phyloP scores from a whole-genome alignment of 2,797 vertebrate species.

The Eremophila alpestris region DNA sequence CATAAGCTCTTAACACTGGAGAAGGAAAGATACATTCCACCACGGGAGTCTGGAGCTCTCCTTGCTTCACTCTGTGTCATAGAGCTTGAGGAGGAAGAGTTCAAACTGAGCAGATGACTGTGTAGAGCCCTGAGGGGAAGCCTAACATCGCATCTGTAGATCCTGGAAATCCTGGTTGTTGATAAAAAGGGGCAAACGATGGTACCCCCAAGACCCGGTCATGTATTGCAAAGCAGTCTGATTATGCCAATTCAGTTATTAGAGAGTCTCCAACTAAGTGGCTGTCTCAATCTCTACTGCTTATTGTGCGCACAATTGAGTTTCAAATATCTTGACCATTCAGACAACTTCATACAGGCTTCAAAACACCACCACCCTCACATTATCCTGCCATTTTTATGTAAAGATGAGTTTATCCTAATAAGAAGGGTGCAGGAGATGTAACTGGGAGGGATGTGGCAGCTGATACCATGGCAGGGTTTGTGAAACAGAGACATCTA shows the following conservation, averaged over 20 bases:
- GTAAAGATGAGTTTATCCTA: neutral
- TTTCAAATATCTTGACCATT: neutral
- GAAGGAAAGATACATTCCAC: neutral
- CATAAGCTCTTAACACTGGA: neutral
- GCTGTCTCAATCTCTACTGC: neutral
- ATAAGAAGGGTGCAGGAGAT: neutral
- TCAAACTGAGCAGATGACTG: neutral
- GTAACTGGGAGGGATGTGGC: neutral
- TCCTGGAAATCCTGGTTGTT: neutral
- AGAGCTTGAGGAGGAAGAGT: neutral
- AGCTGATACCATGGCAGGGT: neutral
- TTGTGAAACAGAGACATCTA: slow-evolving; percentile 73
- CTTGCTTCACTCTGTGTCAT: neutral
- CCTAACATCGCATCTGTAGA: neutral
- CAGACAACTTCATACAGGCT: neutral
- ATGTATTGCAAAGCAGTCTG: neutral
- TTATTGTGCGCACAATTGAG: neutral
- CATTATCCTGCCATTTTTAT: neutral
- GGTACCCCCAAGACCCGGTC: neutral
- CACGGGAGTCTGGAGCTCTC: neutral
- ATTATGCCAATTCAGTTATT: neutral
- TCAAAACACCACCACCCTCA: neutral
- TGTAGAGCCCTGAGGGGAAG: neutral
- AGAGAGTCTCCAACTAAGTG: neutral
- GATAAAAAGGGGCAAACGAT: neutral